Percentiles rank a stretch among this genome's conserved stretches.
These are phyloP conservation scores for Pseudorhiza aurosa DNA, from an alignment of 30 jellyfish, hydroid and myxozoan species.

Conservation along the genomic window DNA sequence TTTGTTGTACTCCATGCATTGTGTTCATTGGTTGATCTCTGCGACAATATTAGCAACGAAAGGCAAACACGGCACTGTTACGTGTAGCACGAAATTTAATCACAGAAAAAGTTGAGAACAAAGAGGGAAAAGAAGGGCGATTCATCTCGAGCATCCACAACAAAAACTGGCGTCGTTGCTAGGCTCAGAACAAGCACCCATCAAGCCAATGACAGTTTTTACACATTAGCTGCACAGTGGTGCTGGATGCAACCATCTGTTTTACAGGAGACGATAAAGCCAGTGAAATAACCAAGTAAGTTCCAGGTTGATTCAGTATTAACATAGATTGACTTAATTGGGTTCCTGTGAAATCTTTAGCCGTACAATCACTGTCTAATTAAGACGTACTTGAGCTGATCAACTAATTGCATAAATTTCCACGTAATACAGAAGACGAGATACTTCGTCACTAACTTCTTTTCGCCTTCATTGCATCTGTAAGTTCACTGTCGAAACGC, in stretches of 20 bases:
- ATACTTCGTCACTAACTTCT: too few relatives aligned
- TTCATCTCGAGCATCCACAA: background rate
- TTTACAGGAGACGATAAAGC: background rate
- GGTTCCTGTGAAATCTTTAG: too few relatives aligned
- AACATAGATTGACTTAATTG: too few relatives aligned
- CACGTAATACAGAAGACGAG: too few relatives aligned
- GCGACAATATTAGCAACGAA: conserved; percentile 14
- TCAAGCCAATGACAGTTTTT: background rate
- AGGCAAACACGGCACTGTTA: conserved; percentile 6
- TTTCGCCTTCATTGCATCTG: too few relatives aligned
- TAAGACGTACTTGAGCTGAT: too few relatives aligned
- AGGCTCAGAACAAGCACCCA: background rate
- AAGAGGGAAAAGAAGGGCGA: background rate
- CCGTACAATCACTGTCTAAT: too few relatives aligned
- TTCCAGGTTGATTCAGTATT: too few relatives aligned
- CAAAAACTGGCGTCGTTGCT: conserved; percentile 1
- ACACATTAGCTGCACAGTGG: too few relatives aligned
- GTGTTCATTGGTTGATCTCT: conserved; percentile 32
- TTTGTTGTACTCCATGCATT: conserved; percentile 14
- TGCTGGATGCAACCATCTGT: too few relatives aligned
- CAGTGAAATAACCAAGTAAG: background rate
- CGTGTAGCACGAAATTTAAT: conserved; percentile 8
- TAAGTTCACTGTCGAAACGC: too few relatives aligned
- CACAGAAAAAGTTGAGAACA: background rate
- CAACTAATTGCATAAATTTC: too few relatives aligned